Conservation (phyloP, 2,113 vertebrate genomes). For the Sinocyclocheilus anophthalmus region DNA sequence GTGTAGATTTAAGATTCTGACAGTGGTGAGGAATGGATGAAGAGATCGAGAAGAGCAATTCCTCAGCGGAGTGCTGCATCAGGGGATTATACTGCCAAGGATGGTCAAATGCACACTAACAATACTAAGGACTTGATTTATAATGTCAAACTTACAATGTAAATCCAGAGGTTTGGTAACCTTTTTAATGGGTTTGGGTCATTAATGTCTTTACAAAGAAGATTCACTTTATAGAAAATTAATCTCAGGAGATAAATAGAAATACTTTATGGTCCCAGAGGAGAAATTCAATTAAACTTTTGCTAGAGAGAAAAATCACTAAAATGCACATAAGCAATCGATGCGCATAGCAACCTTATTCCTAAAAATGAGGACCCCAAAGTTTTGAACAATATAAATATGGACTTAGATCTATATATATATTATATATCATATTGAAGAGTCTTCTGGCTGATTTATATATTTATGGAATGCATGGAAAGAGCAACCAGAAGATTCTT, state of each 20-base stretch:
- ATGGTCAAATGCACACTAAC: constrained; percentile 33
- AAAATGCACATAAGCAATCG: not conserved
- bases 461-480: too few relatives aligned
- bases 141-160: constrained; percentile 42
- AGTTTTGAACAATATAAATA: too few relatives aligned
- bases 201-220: constrained; percentile 11
- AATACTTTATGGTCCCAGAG: constrained; percentile 8
- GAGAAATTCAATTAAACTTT: not conserved
- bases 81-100: constrained; percentile 39
- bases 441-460: too few relatives aligned
- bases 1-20: constrained; percentile 27
- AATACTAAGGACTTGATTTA: constrained; percentile 34
- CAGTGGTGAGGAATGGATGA: constrained; percentile 34
- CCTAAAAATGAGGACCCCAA: too few relatives aligned
- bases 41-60: constrained; percentile 34
- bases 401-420: too few relatives aligned
- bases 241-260: not conserved
- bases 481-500: too few relatives aligned
- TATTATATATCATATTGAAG: too few relatives aligned
- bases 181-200: constrained; percentile 34
- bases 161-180: constrained; percentile 27
- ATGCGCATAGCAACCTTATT: not conserved
- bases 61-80: constrained; percentile 29
- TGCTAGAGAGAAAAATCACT: not conserved
- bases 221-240: constrained; percentile 6